These are phyloP conservation scores for Acridotheres tristis DNA, from an alignment of 2,797 vertebrate species.

Conservation along the genomic window DNA sequence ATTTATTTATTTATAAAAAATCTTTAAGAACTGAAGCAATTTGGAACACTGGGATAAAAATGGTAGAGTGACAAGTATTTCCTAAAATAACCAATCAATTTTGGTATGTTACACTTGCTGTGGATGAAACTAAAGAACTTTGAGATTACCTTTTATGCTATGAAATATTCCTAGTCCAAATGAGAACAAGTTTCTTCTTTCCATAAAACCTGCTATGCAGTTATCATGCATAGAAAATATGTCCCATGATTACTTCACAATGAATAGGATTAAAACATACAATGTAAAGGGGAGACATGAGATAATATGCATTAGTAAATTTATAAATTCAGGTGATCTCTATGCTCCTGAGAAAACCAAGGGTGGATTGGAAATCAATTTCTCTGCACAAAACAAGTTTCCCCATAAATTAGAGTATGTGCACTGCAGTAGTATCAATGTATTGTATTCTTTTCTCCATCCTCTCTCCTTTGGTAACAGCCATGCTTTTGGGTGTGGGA, in stretches of 20 bases:
- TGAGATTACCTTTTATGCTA: neutral
- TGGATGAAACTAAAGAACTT: neutral
- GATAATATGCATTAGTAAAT: neutral
- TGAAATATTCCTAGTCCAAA: neutral
- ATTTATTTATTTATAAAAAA: neutral
- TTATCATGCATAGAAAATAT: neutral
- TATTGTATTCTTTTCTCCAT: neutral
- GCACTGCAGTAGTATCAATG: neutral
- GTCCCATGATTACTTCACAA: neutral
- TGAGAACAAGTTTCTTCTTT: neutral
- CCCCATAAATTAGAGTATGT: neutral
- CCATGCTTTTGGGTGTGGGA: neutral
- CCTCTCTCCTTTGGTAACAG: neutral
- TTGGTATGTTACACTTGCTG: neutral
- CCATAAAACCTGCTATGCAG: neutral
- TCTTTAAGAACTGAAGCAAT: neutral
- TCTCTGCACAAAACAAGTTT: neutral
- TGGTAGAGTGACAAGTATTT: neutral
- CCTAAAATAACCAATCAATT: neutral
- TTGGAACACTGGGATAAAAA: neutral
- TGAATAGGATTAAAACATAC: neutral
- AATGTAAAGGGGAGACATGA: neutral
- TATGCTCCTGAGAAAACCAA: neutral
- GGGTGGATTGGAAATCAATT: neutral
- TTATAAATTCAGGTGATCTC: neutral